Percentiles rank a stretch among this genome's conserved stretches.
Evolutionary conservation across 1,140 invertebrate species (phyloP).

Genomic region (Holotrichia oblita): DNA sequence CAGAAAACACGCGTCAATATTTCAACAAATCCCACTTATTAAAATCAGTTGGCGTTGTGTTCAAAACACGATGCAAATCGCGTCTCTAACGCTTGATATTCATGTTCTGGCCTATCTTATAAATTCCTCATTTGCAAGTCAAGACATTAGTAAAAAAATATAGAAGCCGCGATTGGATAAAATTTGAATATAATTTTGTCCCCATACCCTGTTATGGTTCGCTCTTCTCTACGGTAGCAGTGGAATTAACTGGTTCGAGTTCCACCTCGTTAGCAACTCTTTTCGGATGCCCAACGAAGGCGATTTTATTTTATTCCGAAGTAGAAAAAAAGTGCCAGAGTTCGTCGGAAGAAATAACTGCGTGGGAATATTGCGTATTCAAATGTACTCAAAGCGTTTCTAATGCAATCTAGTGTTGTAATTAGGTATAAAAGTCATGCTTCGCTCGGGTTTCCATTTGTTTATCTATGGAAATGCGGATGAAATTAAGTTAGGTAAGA

Average conservation of each 20-base stretch:
- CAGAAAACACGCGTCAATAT: background rate
- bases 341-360: too few species aligned
- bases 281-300: background rate
- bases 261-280: conserved; percentile 24
- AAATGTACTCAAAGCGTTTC: background rate
- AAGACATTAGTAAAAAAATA: conserved; percentile 19
- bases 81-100: background rate
- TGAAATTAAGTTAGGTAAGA: background rate
- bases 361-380: background rate
- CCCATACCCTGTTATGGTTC: background rate
- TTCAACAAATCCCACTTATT: conserved; percentile 3
- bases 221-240: conserved; percentile 1
- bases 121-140: conserved; percentile 24
- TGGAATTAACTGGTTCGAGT: conserved; percentile 12
- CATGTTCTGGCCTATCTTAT: background rate
- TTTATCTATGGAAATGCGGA: conserved; percentile 1
- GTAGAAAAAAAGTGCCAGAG: background rate
- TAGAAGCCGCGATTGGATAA: conserved; percentile 1
- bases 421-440: background rate
- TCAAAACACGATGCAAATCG: conserved; percentile 20
- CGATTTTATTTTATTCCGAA: background rate
- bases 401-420: background rate
- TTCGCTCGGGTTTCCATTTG: background rate
- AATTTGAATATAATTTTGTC: conserved; percentile 30
- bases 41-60: background rate